These are phyloP conservation scores for Patagioenas fasciata DNA, from an alignment of 2,113 vertebrate genomes.

Conservation along the genomic window DNA sequence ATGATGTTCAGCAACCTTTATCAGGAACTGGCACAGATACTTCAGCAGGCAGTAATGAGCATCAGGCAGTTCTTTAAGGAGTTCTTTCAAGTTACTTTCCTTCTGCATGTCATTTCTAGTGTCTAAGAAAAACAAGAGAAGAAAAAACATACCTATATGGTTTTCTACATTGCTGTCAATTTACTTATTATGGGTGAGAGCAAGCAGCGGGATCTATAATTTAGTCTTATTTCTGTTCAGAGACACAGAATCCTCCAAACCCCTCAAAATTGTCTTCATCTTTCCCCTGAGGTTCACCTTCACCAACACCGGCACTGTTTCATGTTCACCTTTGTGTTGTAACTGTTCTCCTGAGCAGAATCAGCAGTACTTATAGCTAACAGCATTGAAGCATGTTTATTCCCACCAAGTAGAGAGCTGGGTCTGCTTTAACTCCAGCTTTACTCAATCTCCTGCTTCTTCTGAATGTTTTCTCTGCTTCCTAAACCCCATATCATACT, in stretches of 20 bases:
- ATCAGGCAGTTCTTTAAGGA: constrained; percentile 84
- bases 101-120: constrained; percentile 67
- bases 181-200: neutral
- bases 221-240: neutral
- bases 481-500: neutral
- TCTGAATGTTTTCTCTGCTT: neutral
- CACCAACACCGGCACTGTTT: neutral
- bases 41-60: constrained; percentile 84
- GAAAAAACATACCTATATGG: neutral
- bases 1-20: constrained; percentile 83
- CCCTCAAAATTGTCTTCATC: neutral
- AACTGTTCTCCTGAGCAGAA: neutral
- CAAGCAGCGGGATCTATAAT: neutral
- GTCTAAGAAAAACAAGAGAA: constrained; percentile 50
- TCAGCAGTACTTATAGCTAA: neutral
- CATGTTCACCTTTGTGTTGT: neutral
- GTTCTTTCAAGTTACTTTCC: constrained; percentile 72
- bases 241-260: neutral
- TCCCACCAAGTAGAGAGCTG: neutral
- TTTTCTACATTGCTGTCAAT: neutral
- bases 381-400: neutral
- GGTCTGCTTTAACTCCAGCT: neutral
- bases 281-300: neutral
- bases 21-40: constrained; percentile 89
- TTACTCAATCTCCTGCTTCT: neutral